phyloP scores from a whole-genome alignment of 2,113 vertebrate species.

The Tenrec ecaudatus region DNA sequence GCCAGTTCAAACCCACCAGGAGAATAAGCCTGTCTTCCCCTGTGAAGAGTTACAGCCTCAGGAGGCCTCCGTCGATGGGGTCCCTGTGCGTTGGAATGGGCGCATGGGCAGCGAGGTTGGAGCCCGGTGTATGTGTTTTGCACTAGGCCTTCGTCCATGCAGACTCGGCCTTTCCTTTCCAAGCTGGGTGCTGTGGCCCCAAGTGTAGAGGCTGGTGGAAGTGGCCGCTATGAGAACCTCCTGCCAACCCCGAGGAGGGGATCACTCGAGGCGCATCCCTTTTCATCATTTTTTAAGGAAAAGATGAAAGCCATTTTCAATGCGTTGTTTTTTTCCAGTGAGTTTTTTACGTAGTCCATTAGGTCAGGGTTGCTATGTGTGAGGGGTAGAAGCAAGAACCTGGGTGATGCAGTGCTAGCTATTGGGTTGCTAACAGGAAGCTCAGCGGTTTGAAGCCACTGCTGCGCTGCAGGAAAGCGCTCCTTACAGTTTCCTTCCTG shows the following conservation, averaged over 20 bases:
- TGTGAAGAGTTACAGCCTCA: no score
- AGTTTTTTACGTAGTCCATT: fast-evolving
- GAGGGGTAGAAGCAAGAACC: no score
- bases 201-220: not conserved
- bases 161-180: not conserved
- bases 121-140: not conserved
- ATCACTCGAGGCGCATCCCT: not conserved
- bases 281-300: not conserved
- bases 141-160: not conserved
- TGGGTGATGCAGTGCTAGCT: not conserved
- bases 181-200: not conserved
- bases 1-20: no score
- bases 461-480: no score
- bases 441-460: no score
- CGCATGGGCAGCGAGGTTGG: no score
- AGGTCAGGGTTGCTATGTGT: not conserved
- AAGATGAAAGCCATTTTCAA: not conserved
- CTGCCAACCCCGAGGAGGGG: not conserved
- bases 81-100: no score
- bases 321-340: not conserved
- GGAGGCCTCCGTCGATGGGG: no score
- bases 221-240: not conserved
- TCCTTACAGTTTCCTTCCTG: no score
- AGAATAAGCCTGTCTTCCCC: no score
- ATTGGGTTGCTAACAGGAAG: no score